Base-by-base conservation (phyloP, 2,888 invertebrate genomes). In the Hirtodrosophila duncani region DNA sequence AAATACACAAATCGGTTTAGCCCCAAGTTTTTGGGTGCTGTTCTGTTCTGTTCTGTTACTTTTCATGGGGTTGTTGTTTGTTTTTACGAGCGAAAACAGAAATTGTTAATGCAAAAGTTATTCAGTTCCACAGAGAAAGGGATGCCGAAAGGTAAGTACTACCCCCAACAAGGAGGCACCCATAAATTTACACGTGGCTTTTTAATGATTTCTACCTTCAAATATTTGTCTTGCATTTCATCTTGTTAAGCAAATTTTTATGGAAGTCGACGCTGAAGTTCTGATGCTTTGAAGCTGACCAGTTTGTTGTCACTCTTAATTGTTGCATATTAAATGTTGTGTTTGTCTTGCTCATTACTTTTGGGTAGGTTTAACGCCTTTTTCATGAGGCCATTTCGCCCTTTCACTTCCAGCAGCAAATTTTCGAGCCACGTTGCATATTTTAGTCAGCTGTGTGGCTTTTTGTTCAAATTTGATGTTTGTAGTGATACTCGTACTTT, bases 291-390 rank as follows among this genome's bases (percentile, higher is more conserved):
- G 9, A 23, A 27, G 56, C 26, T 30, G 41, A 11, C 23, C 38
- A 34, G 63, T 49, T 58, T 58, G 64, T 61, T 74, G 67, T 65
- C 79, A 59, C 36, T 70, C 65, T 81, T 78, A 77, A 77, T 81
- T 81, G 81, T 59, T 69, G 81, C 78, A 77, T 77, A 67, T 81
- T 81, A 52, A 67, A 77, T 77, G 60, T n/a, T n/a, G n/a, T 60
- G 45, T 33, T 33, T 53, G 33, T 27, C 51, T 44, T 27, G 42
- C 67, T 71, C 69, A 63, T 72, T 72, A 65, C 61, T 59, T n/a
- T n/a, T 39, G 56, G 29, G 63, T 30, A 37, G 59, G 45, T 65
- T 69, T 74, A 80, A 74, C 58, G 61, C 43, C 49, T 21, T 80
- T 80, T 74, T 80, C 60, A 74, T 45, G 65, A 49, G 41, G 48